A percentile compares a stretch with the other conserved stretches of the same genome.
These are phyloP conservation scores for Odocoileus hemionus DNA, from an alignment of 2,113 vertebrate species.

Conservation along the genomic window DNA sequence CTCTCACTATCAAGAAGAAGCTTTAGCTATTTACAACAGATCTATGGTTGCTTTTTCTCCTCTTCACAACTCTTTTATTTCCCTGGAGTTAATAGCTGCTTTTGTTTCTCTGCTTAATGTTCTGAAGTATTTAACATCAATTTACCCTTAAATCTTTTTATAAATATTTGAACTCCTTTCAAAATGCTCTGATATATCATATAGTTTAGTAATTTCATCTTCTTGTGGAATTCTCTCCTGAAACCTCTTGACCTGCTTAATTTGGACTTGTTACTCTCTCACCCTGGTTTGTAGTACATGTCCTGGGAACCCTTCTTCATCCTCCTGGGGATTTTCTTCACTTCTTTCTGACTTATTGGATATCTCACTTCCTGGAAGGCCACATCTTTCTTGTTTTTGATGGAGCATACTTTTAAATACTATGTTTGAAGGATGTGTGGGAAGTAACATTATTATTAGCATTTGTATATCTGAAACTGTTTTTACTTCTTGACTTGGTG, in stretches of 20 bases:
- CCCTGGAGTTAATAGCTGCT: neutral
- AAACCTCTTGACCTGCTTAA: neutral
- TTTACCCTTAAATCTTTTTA: neutral
- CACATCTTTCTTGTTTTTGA: neutral
- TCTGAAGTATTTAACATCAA: neutral
- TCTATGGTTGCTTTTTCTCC: neutral
- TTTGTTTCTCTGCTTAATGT: constrained; percentile 5
- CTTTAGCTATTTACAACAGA: neutral
- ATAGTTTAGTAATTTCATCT: neutral
- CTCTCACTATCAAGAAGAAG: neutral
- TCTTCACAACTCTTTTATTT: neutral
- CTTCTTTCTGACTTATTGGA: neutral
- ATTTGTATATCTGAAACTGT: neutral
- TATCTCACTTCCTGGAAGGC: neutral
- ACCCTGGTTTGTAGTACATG: neutral
- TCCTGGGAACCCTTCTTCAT: neutral
- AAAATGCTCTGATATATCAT: neutral
- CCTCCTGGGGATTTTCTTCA: neutral
- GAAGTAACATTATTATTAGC: neutral
- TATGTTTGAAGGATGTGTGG: neutral
- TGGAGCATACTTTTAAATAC: neutral
- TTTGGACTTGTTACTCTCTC: neutral
- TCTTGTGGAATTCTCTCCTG: neutral
- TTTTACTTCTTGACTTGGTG: neutral
- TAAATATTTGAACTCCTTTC: neutral